Evolutionary conservation across 2,113 vertebrate species (phyloP), one percentile per base, ranked within the genome.

Genomic region (Zosterops hypoxanthus): DNA sequence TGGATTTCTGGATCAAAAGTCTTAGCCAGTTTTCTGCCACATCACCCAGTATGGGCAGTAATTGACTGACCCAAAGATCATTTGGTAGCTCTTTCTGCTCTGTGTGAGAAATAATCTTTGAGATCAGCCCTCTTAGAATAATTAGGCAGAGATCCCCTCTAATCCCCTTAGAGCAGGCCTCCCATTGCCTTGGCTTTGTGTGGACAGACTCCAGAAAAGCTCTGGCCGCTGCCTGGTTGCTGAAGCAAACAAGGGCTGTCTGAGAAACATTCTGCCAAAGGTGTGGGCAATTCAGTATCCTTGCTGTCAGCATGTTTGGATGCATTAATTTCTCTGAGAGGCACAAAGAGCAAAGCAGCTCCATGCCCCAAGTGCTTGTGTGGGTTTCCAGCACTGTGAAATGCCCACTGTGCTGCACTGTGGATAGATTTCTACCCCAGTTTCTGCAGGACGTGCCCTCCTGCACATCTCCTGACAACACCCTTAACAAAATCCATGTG

Each of bases 121-220:
- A 82, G 73, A 95, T 94, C 73, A 87, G 49, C 47, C 29, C 61
- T 89, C 82, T 82, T 85, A 73, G 78, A 87, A 78, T 95, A 82
- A 94, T 96, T 94, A 94, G 79, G 82, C 41, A 64, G 65, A 60
- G 49, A 93, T 95, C 34, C 28, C 14, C 44, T 52, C 61, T 91
- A 95, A 96, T 94, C 78, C 78, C 69, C 65, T 84, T 79, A 68
- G 64, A 90, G 46, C 28, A 77, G 91, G 71, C 76, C 28, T 95
- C 55, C 26, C 36, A 17, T 26, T 81, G 69, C 91, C 25, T 80
- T 63, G 70, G 49, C 60, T 92, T 86, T 75, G 60, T 16, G 7
- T 12, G 12, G 63, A 44, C 83, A 83, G 76, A 26, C 76, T 88
- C 71, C 12, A 4, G 41, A 19, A 83, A 77, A 92, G 42, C 59